Conservation (phyloP, 2,797 vertebrate genomes). For the Hipposideros larvatus region DNA sequence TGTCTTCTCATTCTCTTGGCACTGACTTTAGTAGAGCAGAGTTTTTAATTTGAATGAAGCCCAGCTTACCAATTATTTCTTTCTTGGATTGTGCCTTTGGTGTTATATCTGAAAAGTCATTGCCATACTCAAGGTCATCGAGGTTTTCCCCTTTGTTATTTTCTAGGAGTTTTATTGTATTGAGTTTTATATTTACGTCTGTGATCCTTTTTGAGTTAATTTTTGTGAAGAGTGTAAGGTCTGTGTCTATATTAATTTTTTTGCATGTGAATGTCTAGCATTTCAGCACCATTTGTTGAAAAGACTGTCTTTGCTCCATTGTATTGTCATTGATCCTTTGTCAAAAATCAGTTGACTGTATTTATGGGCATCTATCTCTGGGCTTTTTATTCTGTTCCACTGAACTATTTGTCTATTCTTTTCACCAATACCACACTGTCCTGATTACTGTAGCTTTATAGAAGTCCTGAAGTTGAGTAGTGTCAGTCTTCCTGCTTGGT, state of each 20-base stretch:
- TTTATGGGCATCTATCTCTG: not conserved
- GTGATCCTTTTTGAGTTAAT: slow-evolving; percentile 23
- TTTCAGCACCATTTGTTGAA: not conserved
- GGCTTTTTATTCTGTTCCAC: not conserved
- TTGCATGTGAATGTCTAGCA: not conserved
- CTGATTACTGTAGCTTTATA: not conserved
- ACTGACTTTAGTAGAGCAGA: not conserved
- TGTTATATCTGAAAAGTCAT: not conserved
- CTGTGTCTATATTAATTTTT: not conserved
- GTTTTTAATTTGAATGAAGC: not conserved
- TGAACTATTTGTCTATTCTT: not conserved
- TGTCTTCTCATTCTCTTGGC: not conserved
- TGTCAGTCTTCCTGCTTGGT: too few species aligned
- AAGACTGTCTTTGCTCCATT: not conserved
- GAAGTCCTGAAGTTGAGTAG: too few species aligned
- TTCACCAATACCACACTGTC: not conserved
- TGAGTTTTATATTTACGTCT: not conserved
- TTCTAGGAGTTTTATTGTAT: not conserved
- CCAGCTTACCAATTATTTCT: not conserved
- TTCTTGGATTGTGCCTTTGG: not conserved
- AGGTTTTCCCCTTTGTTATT: not conserved
- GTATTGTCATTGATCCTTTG: not conserved
- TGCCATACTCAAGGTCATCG: not conserved
- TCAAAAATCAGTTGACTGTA: not conserved
- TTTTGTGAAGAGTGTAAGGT: not conserved